Conservation (phyloP, 2,113 vertebrate species). For the Charadrius vociferus region DNA sequence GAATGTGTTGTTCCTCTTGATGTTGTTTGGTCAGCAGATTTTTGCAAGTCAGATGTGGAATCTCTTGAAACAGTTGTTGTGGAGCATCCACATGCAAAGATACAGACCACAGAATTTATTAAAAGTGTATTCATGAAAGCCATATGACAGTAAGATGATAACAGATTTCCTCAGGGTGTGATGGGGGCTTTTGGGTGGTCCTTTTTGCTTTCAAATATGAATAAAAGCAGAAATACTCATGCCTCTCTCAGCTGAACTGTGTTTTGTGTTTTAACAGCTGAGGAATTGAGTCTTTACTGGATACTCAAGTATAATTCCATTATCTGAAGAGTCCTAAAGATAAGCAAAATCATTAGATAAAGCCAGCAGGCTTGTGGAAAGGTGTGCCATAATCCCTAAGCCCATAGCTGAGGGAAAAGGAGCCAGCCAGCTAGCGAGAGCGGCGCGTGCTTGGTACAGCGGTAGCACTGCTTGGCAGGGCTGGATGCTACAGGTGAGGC, state of each 20-base stretch:
- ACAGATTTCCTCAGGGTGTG: background rate
- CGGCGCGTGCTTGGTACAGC: background rate
- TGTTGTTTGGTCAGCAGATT: background rate
- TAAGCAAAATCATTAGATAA: background rate
- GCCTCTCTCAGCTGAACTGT: background rate
- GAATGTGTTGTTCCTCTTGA: background rate
- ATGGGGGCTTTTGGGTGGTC: background rate
- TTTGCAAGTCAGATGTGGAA: background rate
- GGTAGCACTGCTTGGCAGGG: background rate
- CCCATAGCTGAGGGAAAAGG: background rate
- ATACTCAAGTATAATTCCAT: background rate
- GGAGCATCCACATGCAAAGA: background rate
- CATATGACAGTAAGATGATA: background rate
- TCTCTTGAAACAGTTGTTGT: background rate
- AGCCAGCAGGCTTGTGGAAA: background rate
- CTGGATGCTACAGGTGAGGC: background rate
- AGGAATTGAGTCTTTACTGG: background rate
- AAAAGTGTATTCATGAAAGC: background rate
- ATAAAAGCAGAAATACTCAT: background rate
- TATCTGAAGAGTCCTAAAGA: background rate
- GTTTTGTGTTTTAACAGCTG: background rate
- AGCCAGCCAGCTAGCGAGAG: background rate
- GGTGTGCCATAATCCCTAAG: background rate
- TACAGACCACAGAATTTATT: background rate
- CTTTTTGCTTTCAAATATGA: background rate